Evolutionary conservation across 35 echinoderm and acorn worm genomes (phyloP).

Genomic region (Amphiura filiformis): DNA sequence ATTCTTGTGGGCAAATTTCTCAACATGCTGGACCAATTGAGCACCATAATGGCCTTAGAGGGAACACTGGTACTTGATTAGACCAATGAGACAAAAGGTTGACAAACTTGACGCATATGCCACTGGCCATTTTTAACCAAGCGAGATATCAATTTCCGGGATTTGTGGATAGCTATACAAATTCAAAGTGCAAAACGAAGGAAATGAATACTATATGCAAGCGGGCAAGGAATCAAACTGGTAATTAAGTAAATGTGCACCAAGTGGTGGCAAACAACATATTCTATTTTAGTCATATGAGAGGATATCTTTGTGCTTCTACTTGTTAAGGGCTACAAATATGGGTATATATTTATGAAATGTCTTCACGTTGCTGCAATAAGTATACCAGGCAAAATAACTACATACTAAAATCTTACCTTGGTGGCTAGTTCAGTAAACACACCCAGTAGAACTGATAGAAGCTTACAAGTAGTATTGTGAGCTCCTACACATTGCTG

Average conservation of each 20-base stretch:
- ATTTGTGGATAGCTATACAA: neutral
- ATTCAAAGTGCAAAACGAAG: neutral
- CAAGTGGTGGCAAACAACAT: no score
- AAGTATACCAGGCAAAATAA: no score
- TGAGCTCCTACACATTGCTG: conserved; percentile 65
- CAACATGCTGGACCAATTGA: neutral
- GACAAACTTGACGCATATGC: neutral
- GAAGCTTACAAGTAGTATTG: conserved; percentile 72
- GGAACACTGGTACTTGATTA: no score
- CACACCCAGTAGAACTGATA: conserved; percentile 74
- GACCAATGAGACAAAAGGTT: no score
- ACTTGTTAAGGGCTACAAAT: no score
- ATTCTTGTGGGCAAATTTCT: neutral
- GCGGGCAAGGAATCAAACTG: neutral
- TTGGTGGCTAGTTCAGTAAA: conserved; percentile 89
- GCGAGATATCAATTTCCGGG: neutral
- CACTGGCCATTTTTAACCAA: neutral
- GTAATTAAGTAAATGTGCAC: neutral
- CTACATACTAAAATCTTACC: conserved; percentile 59
- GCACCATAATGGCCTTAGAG: no score
- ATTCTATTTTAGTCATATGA: no score
- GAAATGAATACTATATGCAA: neutral
- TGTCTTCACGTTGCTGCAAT: no score
- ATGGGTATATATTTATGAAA: no score
- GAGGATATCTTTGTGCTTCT: no score